Evolutionary conservation across 1,140 invertebrate species (phyloP).

Genomic region (Rhyacophila brunnea): DNA sequence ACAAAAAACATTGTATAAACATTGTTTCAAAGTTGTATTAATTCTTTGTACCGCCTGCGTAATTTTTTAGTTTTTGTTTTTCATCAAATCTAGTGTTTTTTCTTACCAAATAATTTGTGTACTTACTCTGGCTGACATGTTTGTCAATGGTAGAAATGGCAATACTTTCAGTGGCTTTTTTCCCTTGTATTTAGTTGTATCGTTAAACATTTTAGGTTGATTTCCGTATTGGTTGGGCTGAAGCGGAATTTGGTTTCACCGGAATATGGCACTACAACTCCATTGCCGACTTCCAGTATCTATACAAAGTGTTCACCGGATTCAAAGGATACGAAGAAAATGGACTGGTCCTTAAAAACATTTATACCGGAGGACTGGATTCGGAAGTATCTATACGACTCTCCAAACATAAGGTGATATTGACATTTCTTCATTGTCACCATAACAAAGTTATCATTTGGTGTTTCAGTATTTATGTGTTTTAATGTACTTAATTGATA

Average conservation of each 20-base stretch:
- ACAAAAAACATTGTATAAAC: no score
- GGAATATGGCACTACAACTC: slow-evolving; percentile 73
- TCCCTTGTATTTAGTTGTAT: no score
- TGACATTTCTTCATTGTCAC: background rate
- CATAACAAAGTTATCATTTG: background rate
- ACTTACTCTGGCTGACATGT: no score
- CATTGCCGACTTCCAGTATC: slow-evolving; percentile 70
- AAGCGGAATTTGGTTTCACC: slow-evolving; percentile 70
- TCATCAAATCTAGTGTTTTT: background rate
- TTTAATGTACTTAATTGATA: background rate
- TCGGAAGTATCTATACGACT: slow-evolving; percentile 66
- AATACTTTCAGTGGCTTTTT: no score
- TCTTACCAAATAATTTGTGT: background rate
- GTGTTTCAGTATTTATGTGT: background rate
- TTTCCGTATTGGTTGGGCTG: slow-evolving; percentile 70
- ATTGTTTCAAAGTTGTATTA: no score
- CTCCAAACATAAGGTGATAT: slow-evolving; percentile 60
- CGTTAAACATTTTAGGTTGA: slow-evolving; percentile 67
- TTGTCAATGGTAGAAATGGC: no score
- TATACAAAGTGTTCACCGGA: slow-evolving; percentile 73
- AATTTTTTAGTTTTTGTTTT: background rate
- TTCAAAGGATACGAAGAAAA: slow-evolving; percentile 71
- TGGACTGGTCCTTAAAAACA: slow-evolving; percentile 68
- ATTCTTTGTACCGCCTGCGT: no score
- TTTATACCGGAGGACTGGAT: slow-evolving; percentile 62